A percentile compares a stretch with the other conserved stretches of the same genome.
These are phyloP conservation scores for Channa maculata DNA, from an alignment of 2,113 vertebrate species.

Conservation along the genomic window DNA sequence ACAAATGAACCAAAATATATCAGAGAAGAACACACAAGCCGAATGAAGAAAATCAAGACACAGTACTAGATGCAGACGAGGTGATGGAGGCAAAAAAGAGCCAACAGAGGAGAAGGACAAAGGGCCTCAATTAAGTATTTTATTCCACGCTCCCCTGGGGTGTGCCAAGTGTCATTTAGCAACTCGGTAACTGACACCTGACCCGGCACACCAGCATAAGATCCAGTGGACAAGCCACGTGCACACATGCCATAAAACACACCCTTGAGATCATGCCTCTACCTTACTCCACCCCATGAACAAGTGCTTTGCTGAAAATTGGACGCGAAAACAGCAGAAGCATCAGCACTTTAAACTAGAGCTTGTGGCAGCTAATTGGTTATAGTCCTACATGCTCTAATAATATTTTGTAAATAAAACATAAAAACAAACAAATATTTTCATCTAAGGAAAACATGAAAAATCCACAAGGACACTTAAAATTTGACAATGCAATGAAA, in stretches of 20 bases:
- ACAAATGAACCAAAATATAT: too few relatives aligned
- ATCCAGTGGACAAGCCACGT: slow-evolving; percentile 35
- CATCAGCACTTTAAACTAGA: too few relatives aligned
- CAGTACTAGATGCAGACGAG: not conserved
- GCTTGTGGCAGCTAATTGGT: too few relatives aligned
- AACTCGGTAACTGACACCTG: slow-evolving; percentile 62
- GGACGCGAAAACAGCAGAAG: not conserved
- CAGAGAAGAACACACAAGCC: too few relatives aligned
- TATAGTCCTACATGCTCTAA: too few relatives aligned
- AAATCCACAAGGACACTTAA: too few relatives aligned
- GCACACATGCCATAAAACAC: slow-evolving; percentile 17
- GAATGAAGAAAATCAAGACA: not conserved
- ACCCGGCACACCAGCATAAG: slow-evolving; percentile 52
- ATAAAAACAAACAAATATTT: too few relatives aligned
- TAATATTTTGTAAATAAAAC: too few relatives aligned
- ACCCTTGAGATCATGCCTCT: slow-evolving; percentile 25
- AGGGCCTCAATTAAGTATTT: slow-evolving; percentile 49
- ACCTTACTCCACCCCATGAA: slow-evolving; percentile 11
- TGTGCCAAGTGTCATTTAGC: slow-evolving; percentile 51
- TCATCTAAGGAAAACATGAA: too few relatives aligned
- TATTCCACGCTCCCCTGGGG: slow-evolving; percentile 41
- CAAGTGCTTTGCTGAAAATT: not conserved
- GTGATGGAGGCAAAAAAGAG: slow-evolving; percentile 12
- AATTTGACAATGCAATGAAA: not conserved
- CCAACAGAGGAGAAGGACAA: slow-evolving; percentile 28